Conservation (phyloP, 1,140 invertebrate genomes). For the Drosophila aff. region DNA sequence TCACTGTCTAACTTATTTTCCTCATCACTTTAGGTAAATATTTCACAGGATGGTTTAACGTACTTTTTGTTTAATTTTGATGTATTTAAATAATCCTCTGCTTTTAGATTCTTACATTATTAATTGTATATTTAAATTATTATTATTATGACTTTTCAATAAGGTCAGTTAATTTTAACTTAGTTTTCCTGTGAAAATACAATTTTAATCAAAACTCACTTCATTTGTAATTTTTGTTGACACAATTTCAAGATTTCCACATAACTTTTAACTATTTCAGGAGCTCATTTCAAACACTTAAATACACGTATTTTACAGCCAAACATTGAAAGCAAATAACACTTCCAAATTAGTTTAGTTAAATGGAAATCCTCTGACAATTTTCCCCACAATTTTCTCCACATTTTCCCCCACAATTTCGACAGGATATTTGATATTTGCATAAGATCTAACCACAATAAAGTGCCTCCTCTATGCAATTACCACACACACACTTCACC, state of each 20-base stretch:
- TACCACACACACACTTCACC: conserved; percentile 29
- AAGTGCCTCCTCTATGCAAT: conserved; percentile 56
- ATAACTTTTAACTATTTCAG: background rate
- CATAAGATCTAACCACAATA: conserved; percentile 55
- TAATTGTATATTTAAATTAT: background rate
- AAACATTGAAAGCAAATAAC: background rate
- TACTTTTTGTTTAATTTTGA: too few relatives aligned
- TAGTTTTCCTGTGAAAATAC: background rate
- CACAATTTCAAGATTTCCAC: background rate
- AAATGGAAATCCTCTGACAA: background rate
- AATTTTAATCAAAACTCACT: too few relatives aligned
- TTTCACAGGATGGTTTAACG: too few relatives aligned
- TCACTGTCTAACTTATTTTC: background rate
- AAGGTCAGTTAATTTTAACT: background rate
- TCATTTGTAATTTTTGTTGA: background rate
- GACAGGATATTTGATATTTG: conserved; percentile 59
- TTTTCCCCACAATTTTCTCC: conserved; percentile 8
- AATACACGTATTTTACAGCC: background rate
- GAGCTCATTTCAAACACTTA: background rate
- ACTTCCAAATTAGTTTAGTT: background rate
- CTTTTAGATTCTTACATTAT: too few relatives aligned
- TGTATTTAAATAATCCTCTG: too few relatives aligned
- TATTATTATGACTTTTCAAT: too few relatives aligned
- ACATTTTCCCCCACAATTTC: background rate
- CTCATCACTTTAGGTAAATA: too few relatives aligned